Base-by-base conservation (phyloP, 2,888 invertebrate genomes). In the Corbicula japonica region DNA sequence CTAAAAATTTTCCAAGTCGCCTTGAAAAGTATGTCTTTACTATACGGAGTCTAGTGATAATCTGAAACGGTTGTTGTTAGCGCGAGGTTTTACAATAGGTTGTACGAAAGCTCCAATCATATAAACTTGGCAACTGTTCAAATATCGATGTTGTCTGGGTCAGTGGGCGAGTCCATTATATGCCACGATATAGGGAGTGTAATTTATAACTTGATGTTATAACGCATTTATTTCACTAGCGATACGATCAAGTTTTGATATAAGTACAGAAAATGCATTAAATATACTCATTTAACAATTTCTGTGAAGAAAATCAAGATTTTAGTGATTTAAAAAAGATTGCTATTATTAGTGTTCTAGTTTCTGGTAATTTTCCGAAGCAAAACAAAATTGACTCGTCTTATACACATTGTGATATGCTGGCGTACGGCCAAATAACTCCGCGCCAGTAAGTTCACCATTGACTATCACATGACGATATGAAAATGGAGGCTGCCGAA, bases 121-220 rank as follows among this genome's bases (percentile, higher is more conserved):
- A 83, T n/a, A 76, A 81, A 84, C 83, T 88, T 89, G 90, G 90
- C 89, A 87, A 70, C 68, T 75, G 77, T 86, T 85, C 89, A 89
- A 88, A 82, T 86, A 84, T 87, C 77, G 87, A 86, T 79, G 62
- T 74, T 83, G 88, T 86, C 86, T 88, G 86, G 87, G 82, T 79
- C 78, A 76, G 41, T 69, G 63, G 85, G 68, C 66, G 69, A 82
- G 71, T 86, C 81, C 48, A 86, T 66, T 60, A 32, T 8, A 23
- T 18, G 18, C 44, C 18, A 23, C 12, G 52, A 18, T 18, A 56
- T 52, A 28, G 54, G 66, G 50, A 44, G 38, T 21, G 52, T 60
- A 54, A 48, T 41, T 46, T 41, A 32, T 28, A n/a, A 18, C 23
- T 28, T 18, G 8, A 32, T 10, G 21, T 32, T 56, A 34, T 32